Base-by-base conservation (phyloP, 2,888 invertebrate genomes). In the Drosophila koepferae region DNA sequence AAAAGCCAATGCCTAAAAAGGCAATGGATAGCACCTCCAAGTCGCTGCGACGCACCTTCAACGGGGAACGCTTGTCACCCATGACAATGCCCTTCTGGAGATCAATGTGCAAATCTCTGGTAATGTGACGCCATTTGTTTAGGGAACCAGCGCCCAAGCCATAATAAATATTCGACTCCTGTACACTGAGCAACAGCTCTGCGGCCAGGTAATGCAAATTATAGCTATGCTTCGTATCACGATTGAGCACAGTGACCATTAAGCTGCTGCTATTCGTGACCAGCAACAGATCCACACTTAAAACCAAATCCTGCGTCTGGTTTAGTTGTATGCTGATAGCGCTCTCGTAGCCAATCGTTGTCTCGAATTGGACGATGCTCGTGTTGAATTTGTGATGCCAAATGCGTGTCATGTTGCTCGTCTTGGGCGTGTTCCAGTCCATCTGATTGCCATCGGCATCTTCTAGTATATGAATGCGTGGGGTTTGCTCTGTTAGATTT, bases 61-160 rank as follows among this genome's bases (percentile, higher is more conserved):
- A 43, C 0, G 90, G 80, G 2, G 88, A 87, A 46, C 91, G 91
- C 46, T 91, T 91, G 31, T 88, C 89, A 62, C 77, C 80, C 43
- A 90, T 77, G 9, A 82, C 96, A 94, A 98, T 94, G 62, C 98
- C 98, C 93, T 99, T 99, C 92, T 97, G 97, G 86, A 98, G 95
- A 93, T 99, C 99, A 63, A 98, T 96, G 73, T 97, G 95, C 46
- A 99, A 94, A 92, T 99, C 98, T 49, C 99, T 94, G 0, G 98
- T 97, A 36, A 99, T 93, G 77, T 95, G 95, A 76, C 95, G 95
- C 98, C 98, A 98, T 81, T 94, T 94, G 82, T 94, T 94, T 23
- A 94, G 91, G 14, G 93, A 92, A 43, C 93, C 93, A 14, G 93
- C 89, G 9, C 97, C 97, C 79, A 99, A 95, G 2, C 98, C 98